Evolutionary conservation across 2,113 vertebrate species (phyloP).

Genomic region (Ginglymostoma cirratum): DNA sequence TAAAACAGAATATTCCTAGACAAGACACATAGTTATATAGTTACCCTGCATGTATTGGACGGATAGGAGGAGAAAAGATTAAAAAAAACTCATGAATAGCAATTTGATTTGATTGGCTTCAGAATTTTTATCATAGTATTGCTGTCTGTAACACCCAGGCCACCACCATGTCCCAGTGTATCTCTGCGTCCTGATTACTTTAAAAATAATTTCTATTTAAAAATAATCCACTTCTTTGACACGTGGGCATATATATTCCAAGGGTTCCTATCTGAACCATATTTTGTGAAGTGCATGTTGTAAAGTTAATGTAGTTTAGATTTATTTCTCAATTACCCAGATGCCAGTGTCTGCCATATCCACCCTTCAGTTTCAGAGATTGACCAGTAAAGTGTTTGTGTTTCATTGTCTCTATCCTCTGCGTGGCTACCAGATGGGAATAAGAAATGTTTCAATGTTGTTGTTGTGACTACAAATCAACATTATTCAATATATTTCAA

Average conservation of each 20-base stretch:
- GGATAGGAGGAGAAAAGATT: too few relatives aligned
- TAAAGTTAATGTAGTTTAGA: neutral
- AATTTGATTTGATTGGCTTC: neutral
- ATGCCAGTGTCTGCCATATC: neutral
- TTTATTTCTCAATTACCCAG: neutral
- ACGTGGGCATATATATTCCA: neutral
- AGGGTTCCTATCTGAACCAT: neutral
- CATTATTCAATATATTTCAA: neutral
- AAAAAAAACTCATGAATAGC: too few relatives aligned
- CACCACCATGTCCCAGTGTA: neutral
- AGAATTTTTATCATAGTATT: neutral
- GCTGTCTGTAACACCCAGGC: neutral
- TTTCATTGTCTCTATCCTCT: neutral
- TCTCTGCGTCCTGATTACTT: neutral
- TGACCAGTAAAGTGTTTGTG: neutral
- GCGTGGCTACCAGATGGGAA: neutral
- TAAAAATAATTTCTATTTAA: neutral
- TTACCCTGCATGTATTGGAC: too few relatives aligned
- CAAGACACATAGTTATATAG: neutral
- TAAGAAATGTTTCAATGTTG: neutral
- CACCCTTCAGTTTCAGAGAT: neutral
- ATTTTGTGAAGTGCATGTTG: neutral
- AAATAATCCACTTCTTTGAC: neutral
- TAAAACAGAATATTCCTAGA: neutral
- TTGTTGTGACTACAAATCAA: neutral